These are phyloP conservation scores for Parnassius glacialis DNA, from an alignment of 2,888 invertebrate species.

Conservation along the genomic window DNA sequence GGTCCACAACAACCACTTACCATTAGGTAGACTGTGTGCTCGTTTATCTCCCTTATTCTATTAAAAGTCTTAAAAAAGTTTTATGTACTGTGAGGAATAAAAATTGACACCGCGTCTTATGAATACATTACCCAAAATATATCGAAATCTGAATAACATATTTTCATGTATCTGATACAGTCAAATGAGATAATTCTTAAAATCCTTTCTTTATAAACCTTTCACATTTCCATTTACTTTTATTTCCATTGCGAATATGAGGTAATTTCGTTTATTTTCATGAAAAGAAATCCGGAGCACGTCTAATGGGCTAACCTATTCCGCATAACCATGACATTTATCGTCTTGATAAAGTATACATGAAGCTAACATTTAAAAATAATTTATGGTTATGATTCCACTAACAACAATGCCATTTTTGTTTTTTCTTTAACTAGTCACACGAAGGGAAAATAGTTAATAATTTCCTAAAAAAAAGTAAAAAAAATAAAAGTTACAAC, in stretches of 20 bases:
- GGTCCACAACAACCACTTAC: too few species aligned
- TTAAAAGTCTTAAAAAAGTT: too few species aligned
- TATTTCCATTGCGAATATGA: neutral
- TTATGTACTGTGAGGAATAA: too few species aligned
- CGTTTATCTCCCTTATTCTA: too few species aligned
- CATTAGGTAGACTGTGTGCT: too few species aligned
- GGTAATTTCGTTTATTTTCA: neutral
- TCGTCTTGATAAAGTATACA: slow-evolving; percentile 9
- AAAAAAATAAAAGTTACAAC: neutral
- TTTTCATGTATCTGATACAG: neutral
- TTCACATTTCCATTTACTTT: neutral
- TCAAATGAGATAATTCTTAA: neutral
- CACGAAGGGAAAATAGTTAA: neutral
- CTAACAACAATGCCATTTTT: slow-evolving; percentile 11
- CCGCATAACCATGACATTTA: slow-evolving; percentile 17
- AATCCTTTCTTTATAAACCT: neutral
- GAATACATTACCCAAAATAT: too few species aligned
- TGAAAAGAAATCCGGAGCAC: neutral
- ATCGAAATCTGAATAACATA: neutral
- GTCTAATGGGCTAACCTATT: slow-evolving; percentile 5
- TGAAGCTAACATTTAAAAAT: slow-evolving; percentile 19
- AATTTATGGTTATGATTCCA: slow-evolving; percentile 16
- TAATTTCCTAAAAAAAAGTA: neutral
- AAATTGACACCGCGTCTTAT: too few species aligned
- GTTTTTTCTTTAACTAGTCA: neutral